These are phyloP conservation scores for Bovichtus variegatus DNA, from an alignment of 2,797 vertebrate species.

Conservation along the genomic window DNA sequence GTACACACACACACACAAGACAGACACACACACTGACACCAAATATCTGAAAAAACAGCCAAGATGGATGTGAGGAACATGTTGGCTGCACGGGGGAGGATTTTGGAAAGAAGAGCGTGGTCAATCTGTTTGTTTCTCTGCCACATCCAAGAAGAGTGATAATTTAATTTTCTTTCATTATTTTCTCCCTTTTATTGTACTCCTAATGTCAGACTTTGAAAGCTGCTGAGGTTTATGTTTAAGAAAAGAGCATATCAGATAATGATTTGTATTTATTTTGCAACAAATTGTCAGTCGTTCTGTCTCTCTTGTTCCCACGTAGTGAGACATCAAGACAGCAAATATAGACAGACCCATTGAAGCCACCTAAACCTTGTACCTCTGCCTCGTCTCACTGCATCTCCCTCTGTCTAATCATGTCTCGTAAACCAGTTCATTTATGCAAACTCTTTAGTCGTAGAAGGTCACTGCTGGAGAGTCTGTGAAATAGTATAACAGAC, in stretches of 20 bases:
- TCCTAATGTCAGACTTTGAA: conserved; percentile 71
- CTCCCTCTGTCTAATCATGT: conserved; percentile 42
- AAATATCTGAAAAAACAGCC: conserved; percentile 85
- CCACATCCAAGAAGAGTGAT: conserved; percentile 88
- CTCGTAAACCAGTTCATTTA: conserved; percentile 66
- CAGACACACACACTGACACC: conserved; percentile 78
- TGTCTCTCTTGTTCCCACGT: conserved; percentile 28
- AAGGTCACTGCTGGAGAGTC: conserved; percentile 71
- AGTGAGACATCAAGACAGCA: conserved; percentile 22
- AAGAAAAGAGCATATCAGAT: conserved; percentile 58
- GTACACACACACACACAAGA: conserved; percentile 57
- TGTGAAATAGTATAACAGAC: conserved; percentile 79
- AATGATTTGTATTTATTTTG: conserved; percentile 56
- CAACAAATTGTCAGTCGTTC: conserved; percentile 34
- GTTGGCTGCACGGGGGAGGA: conserved; percentile 90
- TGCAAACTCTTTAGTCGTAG: conserved; percentile 58
- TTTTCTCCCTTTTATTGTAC: conserved; percentile 72
- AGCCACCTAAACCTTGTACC: conserved; percentile 43
- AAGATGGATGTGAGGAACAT: conserved; percentile 90
- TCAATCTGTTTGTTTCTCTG: conserved; percentile 90
- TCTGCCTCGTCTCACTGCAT: conserved; percentile 17
- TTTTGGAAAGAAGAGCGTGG: conserved; percentile 88
- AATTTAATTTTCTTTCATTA: conserved; percentile 84
- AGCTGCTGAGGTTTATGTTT: conserved; percentile 70
- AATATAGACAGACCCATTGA: conserved; percentile 33